Evolutionary conservation across 2,113 vertebrate species (phyloP).

Genomic region (Nycticorax nycticorax): DNA sequence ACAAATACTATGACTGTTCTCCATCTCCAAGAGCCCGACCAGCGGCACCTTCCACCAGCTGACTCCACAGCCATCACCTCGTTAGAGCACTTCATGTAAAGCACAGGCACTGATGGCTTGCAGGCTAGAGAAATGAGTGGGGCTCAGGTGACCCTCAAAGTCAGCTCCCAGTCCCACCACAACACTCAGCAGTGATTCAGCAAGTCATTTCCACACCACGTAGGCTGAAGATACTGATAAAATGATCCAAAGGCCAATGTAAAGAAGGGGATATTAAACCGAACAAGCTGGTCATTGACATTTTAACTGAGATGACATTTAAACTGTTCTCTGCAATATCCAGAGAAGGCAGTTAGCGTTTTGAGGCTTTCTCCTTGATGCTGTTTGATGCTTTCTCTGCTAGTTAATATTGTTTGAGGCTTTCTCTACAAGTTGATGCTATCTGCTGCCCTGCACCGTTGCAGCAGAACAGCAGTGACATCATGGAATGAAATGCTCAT

Average conservation of each 20-base stretch:
- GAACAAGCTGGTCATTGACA: neutral
- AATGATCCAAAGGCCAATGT: neutral
- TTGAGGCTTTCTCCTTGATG: neutral
- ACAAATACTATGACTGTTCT: neutral
- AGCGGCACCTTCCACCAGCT: neutral
- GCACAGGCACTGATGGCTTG: neutral
- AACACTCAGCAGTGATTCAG: neutral
- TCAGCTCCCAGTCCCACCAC: neutral
- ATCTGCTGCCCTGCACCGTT: neutral
- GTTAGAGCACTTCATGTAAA: neutral
- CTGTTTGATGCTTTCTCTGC: neutral
- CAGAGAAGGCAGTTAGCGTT: neutral
- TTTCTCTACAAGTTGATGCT: neutral
- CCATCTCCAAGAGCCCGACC: neutral
- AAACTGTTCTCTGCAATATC: neutral
- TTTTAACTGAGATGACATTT: neutral
- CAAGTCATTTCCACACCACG: neutral
- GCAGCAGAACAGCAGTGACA: neutral
- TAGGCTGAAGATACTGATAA: neutral
- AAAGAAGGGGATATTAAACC: neutral
- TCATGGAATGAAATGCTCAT: fast-evolving
- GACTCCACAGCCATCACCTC: fast-evolving
- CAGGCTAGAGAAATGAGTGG: neutral
- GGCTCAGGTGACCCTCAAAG: neutral
- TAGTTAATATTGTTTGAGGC: neutral